Conservation (phyloP, 1,140 invertebrate genomes). For the Drosophila yakuba region DNA sequence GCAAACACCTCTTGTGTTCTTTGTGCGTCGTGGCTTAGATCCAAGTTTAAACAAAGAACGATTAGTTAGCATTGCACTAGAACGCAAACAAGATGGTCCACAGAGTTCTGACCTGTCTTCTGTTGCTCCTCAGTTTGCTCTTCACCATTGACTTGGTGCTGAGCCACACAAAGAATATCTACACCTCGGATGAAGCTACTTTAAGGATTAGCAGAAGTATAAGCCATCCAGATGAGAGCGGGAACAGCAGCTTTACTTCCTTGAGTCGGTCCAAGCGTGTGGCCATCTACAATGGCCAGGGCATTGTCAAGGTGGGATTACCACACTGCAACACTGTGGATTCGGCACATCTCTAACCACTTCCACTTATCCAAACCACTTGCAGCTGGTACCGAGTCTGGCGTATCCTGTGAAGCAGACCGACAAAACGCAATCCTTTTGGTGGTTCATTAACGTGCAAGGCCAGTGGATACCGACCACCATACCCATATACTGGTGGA, state of each 20-base stretch:
- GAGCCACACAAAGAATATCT: constrained; percentile 15
- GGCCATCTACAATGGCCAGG: constrained; percentile 70
- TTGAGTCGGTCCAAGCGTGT: constrained; percentile 61
- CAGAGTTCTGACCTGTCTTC: constrained; percentile 3
- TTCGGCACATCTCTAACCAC: neutral
- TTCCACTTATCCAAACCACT: neutral
- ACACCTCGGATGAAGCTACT: neutral
- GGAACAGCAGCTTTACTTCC: constrained; percentile 1
- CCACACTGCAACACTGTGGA: too few species aligned
- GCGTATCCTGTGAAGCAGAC: constrained; percentile 64
- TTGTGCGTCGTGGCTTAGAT: constrained; percentile 7
- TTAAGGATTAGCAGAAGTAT: constrained; percentile 5
- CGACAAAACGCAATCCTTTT: constrained; percentile 66
- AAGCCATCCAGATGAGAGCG: neutral
- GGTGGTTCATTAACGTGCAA: constrained; percentile 70
- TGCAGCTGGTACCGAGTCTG: constrained; percentile 18
- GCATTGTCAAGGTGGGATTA: constrained; percentile 58
- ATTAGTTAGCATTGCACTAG: constrained; percentile 44
- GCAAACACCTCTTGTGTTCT: constrained; percentile 53
- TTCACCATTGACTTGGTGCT: constrained; percentile 15
- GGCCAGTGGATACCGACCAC: constrained; percentile 60
- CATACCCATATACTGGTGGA: constrained; percentile 76
- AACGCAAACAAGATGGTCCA: constrained; percentile 59
- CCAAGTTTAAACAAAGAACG: constrained; percentile 5
- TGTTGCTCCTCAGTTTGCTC: constrained; percentile 30